A percentile compares a stretch with the other conserved stretches of the same genome.
phyloP scores from a whole-genome alignment of 1,140 invertebrate species.

The Drosophila subpulchrella region DNA sequence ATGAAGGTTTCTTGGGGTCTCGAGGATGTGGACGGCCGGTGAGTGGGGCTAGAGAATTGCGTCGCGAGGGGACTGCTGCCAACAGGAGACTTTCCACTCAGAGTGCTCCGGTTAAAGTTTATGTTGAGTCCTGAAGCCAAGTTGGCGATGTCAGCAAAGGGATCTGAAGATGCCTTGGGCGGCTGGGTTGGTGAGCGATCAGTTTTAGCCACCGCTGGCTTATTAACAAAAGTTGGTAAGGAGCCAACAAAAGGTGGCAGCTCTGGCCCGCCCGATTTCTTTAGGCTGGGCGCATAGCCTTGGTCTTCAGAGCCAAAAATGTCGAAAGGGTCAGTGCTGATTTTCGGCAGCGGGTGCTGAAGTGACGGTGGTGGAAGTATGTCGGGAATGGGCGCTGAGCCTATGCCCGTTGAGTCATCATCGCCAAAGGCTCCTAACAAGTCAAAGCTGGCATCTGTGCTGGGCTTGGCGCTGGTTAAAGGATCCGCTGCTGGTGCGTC shows the following conservation, averaged over 20 bases:
- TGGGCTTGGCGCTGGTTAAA: conserved; percentile 81
- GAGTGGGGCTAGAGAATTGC: conserved; percentile 85
- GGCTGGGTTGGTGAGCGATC: conserved; percentile 66
- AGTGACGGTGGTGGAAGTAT: conserved; percentile 47
- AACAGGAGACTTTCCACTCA: conserved; percentile 70
- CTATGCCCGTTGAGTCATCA: conserved; percentile 76
- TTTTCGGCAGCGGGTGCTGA: conserved; percentile 53
- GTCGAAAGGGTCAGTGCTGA: conserved; percentile 75
- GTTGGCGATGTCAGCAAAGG: conserved; percentile 87
- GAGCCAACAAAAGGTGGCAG: conserved; percentile 57
- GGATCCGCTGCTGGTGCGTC: conserved; percentile 45
- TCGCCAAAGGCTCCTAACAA: conserved; percentile 87
- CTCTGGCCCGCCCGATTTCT: conserved; percentile 29
- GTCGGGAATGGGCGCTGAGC: conserved; percentile 75
- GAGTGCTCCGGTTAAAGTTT: conserved; percentile 73
- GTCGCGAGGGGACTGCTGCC: conserved; percentile 79
- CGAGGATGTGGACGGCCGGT: conserved; percentile 39
- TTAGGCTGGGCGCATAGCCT: conserved; percentile 37
- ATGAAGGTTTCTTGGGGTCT: conserved; percentile 46
- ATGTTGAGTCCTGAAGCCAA: conserved; percentile 82
- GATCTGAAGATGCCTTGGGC: conserved; percentile 77
- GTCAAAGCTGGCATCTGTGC: conserved; percentile 86
- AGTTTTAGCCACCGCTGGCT: conserved; percentile 69
- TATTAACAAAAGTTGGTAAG: conserved; percentile 59
- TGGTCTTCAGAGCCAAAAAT: conserved; percentile 73